Base-by-base conservation (phyloP, 2,113 vertebrate genomes). In the Siniperca knerii region DNA sequence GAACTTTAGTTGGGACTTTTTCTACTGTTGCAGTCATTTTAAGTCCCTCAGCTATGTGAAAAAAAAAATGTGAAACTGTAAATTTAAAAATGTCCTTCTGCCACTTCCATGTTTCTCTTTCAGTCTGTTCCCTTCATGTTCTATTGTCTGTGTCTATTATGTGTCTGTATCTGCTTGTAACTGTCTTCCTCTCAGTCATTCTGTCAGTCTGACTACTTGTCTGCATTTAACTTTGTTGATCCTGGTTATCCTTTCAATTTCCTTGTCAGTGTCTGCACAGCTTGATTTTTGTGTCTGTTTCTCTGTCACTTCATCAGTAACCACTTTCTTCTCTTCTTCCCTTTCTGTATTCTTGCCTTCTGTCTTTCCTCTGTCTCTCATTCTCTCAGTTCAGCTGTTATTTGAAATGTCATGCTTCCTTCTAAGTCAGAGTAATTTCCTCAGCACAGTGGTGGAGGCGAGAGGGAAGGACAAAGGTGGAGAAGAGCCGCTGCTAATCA, bases 401-500 rank as follows among this genome's bases (percentile, higher is more conserved):
- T 69, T 64, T 72, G n/a, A 76, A 72, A 78, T 77, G 71, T 75
- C 48, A 66, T 50, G 37, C 66, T 57, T 75, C 37, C 50, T 48
- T 81, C 61, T 65, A 50, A 76, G 58, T 78, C 62, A 58, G 58
- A 54, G 65, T 86, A 4, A 72, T 82, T 85, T 90, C 18, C 46
- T 71, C 44, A 44, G 73, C 8, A 10, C 8, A 16, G 54, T 40
- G 11, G 23, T 44, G 13, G 74, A 62, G 21, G 48, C 25, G 21
- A 65, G 29, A 61, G 50, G 4, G 7, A 48, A 50, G 50, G 66
- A 77, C 84, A 87, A 82, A 71, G 75, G 81, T 86, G 48, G 12
- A 70, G 6, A 61, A 23, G 83, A 77, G 65, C 58, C 84, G 66
- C 83, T 84, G 69, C 82, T 87, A 81, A 93, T 92, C 89, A 88